These are phyloP conservation scores for Channa striata DNA, from an alignment of 2,797 vertebrate genomes.

Conservation along the genomic window DNA sequence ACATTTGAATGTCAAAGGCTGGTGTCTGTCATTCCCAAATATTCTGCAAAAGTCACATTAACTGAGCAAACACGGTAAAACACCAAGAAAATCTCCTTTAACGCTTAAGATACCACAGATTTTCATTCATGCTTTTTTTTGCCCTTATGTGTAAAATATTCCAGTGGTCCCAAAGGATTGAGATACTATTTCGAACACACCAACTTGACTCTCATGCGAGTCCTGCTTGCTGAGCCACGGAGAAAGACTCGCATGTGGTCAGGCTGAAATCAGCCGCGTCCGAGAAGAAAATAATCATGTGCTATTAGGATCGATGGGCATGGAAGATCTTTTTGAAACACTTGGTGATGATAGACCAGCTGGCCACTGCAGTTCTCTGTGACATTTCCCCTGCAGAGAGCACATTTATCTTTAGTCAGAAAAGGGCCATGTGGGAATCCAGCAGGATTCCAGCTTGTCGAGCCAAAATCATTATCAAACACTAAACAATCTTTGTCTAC, in stretches of 20 bases:
- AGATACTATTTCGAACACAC: no score
- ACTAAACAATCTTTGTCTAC: no score
- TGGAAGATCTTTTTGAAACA: slow-evolving; percentile 32
- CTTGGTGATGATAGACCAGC: background rate
- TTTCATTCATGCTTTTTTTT: background rate
- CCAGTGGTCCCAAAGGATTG: background rate
- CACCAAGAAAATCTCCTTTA: no score
- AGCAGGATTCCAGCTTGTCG: no score
- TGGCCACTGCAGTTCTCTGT: background rate
- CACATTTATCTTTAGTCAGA: no score
- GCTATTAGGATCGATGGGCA: slow-evolving; percentile 15
- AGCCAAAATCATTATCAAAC: no score
- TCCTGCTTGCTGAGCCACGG: background rate
- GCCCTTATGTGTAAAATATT: background rate
- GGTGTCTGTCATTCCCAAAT: background rate
- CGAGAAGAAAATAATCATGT: slow-evolving; percentile 37
- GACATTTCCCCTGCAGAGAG: no score
- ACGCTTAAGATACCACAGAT: no score
- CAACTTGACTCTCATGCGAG: background rate
- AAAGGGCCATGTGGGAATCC: no score
- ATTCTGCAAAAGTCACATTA: no score
- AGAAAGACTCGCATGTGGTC: background rate
- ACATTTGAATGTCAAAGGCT: background rate
- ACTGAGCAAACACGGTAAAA: no score
- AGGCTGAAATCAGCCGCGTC: slow-evolving; percentile 43